Evolutionary conservation across 2,797 vertebrate species (phyloP).

Genomic region (Platalea minor): DNA sequence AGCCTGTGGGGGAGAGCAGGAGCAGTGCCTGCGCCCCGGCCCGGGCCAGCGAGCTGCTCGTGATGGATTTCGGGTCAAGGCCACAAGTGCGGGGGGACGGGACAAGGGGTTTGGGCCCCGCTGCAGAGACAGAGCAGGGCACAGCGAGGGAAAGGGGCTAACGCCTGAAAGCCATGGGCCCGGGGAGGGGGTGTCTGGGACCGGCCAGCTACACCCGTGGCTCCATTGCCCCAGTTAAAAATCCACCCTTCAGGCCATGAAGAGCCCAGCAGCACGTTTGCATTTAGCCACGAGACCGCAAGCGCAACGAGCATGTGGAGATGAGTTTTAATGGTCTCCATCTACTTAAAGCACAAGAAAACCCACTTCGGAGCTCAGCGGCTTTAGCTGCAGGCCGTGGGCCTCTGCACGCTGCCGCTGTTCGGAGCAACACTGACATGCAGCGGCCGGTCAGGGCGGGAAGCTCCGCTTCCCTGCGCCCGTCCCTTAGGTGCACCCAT

Average conservation of each 20-base stretch:
- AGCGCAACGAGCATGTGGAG: rapidly evolving
- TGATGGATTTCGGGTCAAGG: neutral
- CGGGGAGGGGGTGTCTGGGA: rapidly evolving
- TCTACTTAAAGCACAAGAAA: no score
- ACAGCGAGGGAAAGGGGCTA: rapidly evolving
- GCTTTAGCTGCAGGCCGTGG: neutral
- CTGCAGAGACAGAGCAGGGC: neutral
- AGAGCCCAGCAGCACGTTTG: neutral
- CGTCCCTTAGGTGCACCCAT: neutral
- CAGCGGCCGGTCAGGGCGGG: constrained; percentile 42
- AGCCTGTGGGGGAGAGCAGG: neutral
- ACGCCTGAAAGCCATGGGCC: neutral
- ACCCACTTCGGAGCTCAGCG: no score
- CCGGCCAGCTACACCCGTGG: rapidly evolving
- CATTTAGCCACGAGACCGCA: no score
- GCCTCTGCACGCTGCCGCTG: neutral
- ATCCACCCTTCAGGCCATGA: rapidly evolving
- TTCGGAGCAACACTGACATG: constrained; percentile 72
- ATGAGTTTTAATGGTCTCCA: no score
- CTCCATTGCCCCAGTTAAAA: neutral
- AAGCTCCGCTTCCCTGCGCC: neutral
- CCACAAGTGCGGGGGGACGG: neutral
- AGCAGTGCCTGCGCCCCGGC: neutral
- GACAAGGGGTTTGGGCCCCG: neutral
- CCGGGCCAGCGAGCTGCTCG: neutral